Percentiles rank a stretch among this genome's conserved stretches.
Conservation (phyloP, 2,888 invertebrate genomes). For the Cheilosia grossa region DNA sequence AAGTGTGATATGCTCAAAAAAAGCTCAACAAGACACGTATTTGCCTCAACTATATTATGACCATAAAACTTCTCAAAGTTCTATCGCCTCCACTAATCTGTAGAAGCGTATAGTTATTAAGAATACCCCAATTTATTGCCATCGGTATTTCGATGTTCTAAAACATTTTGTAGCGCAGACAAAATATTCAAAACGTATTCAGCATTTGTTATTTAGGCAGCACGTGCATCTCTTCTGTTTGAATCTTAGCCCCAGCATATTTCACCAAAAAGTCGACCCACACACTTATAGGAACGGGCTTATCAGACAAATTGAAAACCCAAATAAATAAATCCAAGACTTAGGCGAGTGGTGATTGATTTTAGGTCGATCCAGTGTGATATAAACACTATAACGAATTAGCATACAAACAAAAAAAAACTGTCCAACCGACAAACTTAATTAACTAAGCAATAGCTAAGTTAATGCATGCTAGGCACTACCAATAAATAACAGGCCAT, state of each 20-base stretch:
- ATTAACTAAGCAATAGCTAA: slow-evolving; percentile 25
- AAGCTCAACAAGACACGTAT: neutral
- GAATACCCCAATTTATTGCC: slow-evolving; percentile 15
- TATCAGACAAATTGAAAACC: slow-evolving; percentile 30
- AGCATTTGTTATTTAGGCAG: slow-evolving; percentile 6
- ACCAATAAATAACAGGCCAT: slow-evolving; percentile 43
- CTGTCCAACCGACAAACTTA: neutral
- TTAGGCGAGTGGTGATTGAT: slow-evolving; percentile 50
- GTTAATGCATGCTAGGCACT: neutral
- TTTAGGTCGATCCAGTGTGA: neutral
- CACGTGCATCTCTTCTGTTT: slow-evolving; percentile 6
- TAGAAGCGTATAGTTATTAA: neutral
- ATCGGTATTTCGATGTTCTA: neutral
- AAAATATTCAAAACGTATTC: neutral
- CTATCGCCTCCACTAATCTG: neutral
- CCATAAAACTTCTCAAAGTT: neutral
- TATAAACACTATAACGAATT: slow-evolving; percentile 5
- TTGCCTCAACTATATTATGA: neutral
- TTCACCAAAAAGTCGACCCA: slow-evolving; percentile 6
- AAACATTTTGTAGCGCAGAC: neutral
- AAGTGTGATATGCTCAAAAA: neutral
- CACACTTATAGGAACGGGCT: neutral
- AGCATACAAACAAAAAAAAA: slow-evolving; percentile 19
- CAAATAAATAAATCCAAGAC: slow-evolving; percentile 30
- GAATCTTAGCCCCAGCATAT: neutral